Evolutionary conservation across 92 coral and sea anemone species (phyloP).

Genomic region (Muricea muricata): DNA sequence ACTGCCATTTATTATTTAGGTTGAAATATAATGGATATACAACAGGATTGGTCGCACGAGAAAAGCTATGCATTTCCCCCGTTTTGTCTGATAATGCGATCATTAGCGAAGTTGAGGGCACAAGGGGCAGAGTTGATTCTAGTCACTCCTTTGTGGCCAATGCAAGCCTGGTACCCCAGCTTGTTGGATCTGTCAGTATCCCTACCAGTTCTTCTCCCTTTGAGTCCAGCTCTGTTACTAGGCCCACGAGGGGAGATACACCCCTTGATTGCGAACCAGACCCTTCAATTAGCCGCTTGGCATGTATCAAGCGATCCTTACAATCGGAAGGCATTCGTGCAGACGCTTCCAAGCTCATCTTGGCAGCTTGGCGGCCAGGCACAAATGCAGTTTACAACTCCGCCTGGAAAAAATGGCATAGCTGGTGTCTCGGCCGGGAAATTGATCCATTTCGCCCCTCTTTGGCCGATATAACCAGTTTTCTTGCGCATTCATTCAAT

Average conservation of each 20-base stretch:
- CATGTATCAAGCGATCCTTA: conserved; percentile 25
- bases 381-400: too few species aligned
- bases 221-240: not conserved
- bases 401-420: too few species aligned
- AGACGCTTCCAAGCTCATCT: too few species aligned
- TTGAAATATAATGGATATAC: too few species aligned
- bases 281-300: conserved; percentile 27
- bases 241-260: not conserved
- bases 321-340: conserved; percentile 18
- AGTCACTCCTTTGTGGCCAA: conserved; percentile 51
- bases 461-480: too few species aligned
- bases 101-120: conserved; percentile 18
- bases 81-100: too few species aligned
- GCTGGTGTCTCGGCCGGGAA: not conserved
- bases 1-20: too few species aligned
- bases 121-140: not conserved
- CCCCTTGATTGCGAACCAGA: too few species aligned
- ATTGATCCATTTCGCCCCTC: not conserved
- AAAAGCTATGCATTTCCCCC: too few species aligned
- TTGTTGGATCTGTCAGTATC: conserved; percentile 36
- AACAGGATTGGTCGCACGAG: conserved; percentile 29
- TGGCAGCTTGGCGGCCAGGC: too few species aligned
- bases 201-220: not conserved
- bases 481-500: conserved; percentile 2
- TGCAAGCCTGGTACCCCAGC: too few species aligned